phyloP scores from a whole-genome alignment of 2,113 vertebrate species.

The Gadus chalcogrammus region DNA sequence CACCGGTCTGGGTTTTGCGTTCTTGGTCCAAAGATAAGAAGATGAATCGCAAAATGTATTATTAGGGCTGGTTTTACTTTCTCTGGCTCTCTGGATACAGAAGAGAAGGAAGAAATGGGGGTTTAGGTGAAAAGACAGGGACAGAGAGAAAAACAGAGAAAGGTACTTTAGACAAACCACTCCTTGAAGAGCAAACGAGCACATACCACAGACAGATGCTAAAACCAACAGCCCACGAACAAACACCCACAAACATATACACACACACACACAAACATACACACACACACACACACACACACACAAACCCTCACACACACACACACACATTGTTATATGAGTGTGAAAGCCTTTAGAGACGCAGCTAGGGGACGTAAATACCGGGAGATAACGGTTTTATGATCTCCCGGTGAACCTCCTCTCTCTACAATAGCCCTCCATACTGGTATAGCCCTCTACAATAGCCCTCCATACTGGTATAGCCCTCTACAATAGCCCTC shows the following conservation, averaged over 20 bases:
- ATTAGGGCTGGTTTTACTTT: too few relatives aligned
- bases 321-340: slow-evolving; percentile 33
- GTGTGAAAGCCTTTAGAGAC: slow-evolving; percentile 31
- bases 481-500: too few relatives aligned
- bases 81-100: too few relatives aligned
- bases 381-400: slow-evolving; percentile 44
- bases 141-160: slow-evolving; percentile 4
- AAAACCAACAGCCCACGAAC: slow-evolving; percentile 20
- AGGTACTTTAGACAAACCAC: background rate
- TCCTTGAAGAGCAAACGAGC: slow-evolving; percentile 32
- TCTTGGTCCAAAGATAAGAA: too few relatives aligned
- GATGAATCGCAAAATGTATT: too few relatives aligned
- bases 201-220: slow-evolving; percentile 50
- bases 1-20: too few relatives aligned
- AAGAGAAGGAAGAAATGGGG: background rate
- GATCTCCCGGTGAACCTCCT: background rate
- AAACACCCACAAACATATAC: background rate
- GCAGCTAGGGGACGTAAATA: slow-evolving; percentile 51
- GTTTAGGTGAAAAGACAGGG: background rate
- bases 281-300: slow-evolving; percentile 16
- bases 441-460: too few relatives aligned
- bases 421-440: too few relatives aligned
- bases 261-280: background rate
- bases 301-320: slow-evolving; percentile 24
- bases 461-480: too few relatives aligned